Percentiles rank a stretch among this genome's conserved stretches.
phyloP scores from a whole-genome alignment of 92 coral and sea anemone species.

The Epizoanthus stellaris region DNA sequence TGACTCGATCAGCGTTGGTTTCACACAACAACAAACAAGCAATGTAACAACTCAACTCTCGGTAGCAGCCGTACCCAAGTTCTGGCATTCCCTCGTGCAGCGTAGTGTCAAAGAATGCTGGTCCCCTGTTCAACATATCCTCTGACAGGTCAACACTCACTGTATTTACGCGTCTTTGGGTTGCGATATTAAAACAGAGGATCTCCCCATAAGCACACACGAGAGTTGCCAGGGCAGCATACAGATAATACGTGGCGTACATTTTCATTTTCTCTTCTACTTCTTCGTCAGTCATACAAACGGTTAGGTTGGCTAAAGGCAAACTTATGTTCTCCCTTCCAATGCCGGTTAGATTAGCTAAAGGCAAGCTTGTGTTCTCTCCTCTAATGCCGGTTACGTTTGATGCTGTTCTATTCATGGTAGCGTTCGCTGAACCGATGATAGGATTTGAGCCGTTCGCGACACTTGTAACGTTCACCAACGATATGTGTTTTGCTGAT shows the following conservation, averaged over 20 bases:
- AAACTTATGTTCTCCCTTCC: background rate
- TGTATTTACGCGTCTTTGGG: slow-evolving; percentile 71
- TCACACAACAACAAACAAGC: too few species aligned
- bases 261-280: slow-evolving; percentile 76
- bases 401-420: background rate
- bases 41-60: background rate
- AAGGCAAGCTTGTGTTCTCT: background rate
- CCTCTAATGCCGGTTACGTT: slow-evolving; percentile 21
- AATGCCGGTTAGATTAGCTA: background rate
- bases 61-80: background rate
- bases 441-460: background rate
- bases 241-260: slow-evolving; percentile 80
- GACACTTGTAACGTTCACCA: background rate
- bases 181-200: slow-evolving; percentile 86
- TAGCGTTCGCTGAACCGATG: background rate
- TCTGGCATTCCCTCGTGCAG: slow-evolving; percentile 27
- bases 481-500: background rate
- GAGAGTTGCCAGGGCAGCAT: slow-evolving; percentile 86
- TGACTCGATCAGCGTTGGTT: too few species aligned
- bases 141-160: slow-evolving; percentile 54
- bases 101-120: slow-evolving; percentile 18
- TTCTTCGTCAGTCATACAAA: slow-evolving; percentile 49
- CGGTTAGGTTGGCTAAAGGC: slow-evolving; percentile 38
- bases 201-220: slow-evolving; percentile 91
- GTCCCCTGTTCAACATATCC: slow-evolving; percentile 49